Evolutionary conservation across 2,888 invertebrate species (phyloP).

Genomic region (Anthrax anthrax): DNA sequence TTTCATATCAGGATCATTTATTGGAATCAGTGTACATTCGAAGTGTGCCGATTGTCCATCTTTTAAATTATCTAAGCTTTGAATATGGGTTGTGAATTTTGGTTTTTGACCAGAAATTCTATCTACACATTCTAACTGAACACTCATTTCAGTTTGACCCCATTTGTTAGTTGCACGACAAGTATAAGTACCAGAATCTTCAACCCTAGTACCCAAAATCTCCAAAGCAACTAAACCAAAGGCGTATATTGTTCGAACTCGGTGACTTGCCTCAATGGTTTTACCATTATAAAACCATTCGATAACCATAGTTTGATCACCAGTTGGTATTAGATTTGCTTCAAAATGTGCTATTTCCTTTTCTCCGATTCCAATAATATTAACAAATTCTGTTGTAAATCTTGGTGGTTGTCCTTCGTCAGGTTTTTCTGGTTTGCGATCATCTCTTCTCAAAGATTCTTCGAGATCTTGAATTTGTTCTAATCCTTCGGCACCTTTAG

Average conservation of each 20-base stretch:
- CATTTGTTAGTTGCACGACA: slow-evolving; percentile 81
- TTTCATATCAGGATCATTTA: slow-evolving; percentile 84
- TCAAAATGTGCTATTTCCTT: slow-evolving; percentile 97
- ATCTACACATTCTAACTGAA: slow-evolving; percentile 68
- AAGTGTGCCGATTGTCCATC: slow-evolving; percentile 92
- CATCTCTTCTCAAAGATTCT: slow-evolving; percentile 63
- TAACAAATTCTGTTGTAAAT: slow-evolving; percentile 75
- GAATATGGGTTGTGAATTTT: slow-evolving; percentile 74
- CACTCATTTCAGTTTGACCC: slow-evolving; percentile 76
- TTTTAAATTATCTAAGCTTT: slow-evolving; percentile 67
- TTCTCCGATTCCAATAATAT: slow-evolving; percentile 72
- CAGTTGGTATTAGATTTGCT: slow-evolving; percentile 85
- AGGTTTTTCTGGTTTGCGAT: slow-evolving; percentile 49
- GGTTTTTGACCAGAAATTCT: slow-evolving; percentile 76
- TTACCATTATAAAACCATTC: slow-evolving; percentile 96
- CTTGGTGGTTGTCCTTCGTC: slow-evolving; percentile 75
- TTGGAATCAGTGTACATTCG: slow-evolving; percentile 85
- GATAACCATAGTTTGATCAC: slow-evolving; percentile 85
- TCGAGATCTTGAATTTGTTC: slow-evolving; percentile 84
- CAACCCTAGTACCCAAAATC: slow-evolving; percentile 83
- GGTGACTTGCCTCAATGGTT: slow-evolving; percentile 72
- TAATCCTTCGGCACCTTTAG: slow-evolving; percentile 84
- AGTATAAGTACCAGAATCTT: slow-evolving; percentile 81
- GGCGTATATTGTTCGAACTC: slow-evolving; percentile 85
- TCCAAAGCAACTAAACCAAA: slow-evolving; percentile 97